These are phyloP conservation scores for Lycopodina hypogea DNA, from an alignment of 37 sponge, comb jelly and placozoan species.

Conservation along the genomic window DNA sequence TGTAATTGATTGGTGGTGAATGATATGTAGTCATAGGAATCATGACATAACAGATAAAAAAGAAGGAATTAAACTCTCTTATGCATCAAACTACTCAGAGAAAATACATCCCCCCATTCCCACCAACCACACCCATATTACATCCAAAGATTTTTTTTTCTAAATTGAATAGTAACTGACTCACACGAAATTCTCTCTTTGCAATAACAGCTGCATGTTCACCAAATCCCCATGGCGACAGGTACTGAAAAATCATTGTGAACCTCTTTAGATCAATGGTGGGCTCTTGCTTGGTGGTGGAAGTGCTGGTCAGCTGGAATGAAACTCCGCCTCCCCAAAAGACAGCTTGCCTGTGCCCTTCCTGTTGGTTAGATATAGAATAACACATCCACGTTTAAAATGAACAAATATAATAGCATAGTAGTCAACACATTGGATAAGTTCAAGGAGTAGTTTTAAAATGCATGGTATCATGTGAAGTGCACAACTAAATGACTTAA, in stretches of 20 bases:
- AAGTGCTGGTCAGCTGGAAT: slow-evolving; percentile 19
- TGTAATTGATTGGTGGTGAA: no score
- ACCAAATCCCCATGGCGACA: slow-evolving; percentile 76
- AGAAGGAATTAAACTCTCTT: no score
- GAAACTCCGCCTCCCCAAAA: slow-evolving; percentile 57
- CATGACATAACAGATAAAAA: no score
- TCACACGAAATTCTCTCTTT: slow-evolving; percentile 50
- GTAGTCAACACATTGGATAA: no score
- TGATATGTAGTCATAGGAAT: no score
- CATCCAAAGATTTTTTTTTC: background rate
- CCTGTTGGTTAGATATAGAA: slow-evolving; percentile 7
- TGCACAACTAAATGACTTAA: no score
- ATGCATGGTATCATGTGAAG: no score
- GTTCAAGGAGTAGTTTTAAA: no score
- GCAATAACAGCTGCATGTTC: slow-evolving; percentile 45
- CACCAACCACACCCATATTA: background rate
- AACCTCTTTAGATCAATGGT: slow-evolving; percentile 75
- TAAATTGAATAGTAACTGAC: background rate
- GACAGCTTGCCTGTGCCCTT: slow-evolving; percentile 53
- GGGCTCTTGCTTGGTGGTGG: slow-evolving; percentile 57
- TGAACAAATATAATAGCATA: no score
- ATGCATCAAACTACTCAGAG: background rate
- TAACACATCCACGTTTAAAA: background rate
- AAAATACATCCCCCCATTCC: background rate
- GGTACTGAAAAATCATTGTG: slow-evolving; percentile 61